These are phyloP conservation scores for Belgica antarctica DNA, from an alignment of 2,888 invertebrate genomes.

Conservation along the genomic window DNA sequence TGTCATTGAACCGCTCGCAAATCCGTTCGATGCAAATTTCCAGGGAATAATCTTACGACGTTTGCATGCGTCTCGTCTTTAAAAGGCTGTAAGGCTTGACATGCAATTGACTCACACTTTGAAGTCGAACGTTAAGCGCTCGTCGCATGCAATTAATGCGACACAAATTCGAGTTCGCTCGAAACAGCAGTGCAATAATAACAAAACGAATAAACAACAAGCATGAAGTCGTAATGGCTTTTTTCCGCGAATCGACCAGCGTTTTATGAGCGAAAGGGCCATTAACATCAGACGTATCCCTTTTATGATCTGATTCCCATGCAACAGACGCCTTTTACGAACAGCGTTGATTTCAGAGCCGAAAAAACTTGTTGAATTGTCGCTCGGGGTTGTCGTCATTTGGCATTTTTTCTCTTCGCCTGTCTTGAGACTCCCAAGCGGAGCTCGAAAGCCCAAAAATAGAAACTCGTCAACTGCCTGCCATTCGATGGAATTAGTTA, in stretches of 20 bases:
- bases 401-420: not conserved
- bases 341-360: not conserved
- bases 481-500: slow-evolving; percentile 37
- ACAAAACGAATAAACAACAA: too few species aligned
- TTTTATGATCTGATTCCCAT: slow-evolving; percentile 13
- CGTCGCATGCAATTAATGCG: not conserved
- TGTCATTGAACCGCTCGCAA: slow-evolving; percentile 3
- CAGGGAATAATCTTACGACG: not conserved
- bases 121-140: not conserved
- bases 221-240: not conserved
- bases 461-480: slow-evolving; percentile 40
- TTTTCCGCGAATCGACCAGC: not conserved
- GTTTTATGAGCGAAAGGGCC: not conserved
- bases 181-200: too few species aligned
- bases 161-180: not conserved
- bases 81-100: not conserved
- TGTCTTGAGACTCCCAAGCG: not conserved
- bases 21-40: not conserved
- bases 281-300: not conserved
- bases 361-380: not conserved
- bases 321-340: slow-evolving; percentile 10
- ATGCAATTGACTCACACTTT: slow-evolving; percentile 7
- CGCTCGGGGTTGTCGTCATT: slow-evolving; percentile 29
- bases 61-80: not conserved
- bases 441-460: slow-evolving; percentile 28